Conservation (phyloP, 1,140 invertebrate species). For the Ephestia elutella region DNA sequence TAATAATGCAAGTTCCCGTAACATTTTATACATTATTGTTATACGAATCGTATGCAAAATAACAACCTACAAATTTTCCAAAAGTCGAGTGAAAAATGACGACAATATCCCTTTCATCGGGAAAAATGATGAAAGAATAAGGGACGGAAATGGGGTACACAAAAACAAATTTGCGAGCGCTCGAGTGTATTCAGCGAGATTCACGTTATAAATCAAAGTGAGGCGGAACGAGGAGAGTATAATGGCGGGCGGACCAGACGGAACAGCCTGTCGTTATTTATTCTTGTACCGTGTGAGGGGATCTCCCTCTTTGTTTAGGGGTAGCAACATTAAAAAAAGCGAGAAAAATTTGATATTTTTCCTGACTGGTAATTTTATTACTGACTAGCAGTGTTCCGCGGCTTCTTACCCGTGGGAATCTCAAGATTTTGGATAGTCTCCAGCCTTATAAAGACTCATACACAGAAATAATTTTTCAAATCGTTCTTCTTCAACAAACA, state of each 20-base stretch:
- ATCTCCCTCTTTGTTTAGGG: background rate
- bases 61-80: too few relatives aligned
- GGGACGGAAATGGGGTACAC: slow-evolving; percentile 9
- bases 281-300: background rate
- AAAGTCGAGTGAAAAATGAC: slow-evolving; percentile 6
- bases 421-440: too few relatives aligned
- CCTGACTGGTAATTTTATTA: too few relatives aligned
- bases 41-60: too few relatives aligned
- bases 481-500: too few relatives aligned
- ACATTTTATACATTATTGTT: too few relatives aligned
- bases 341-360: too few relatives aligned
- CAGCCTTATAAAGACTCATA: too few relatives aligned
- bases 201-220: slow-evolving; percentile 14
- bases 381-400: too few relatives aligned
- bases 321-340: background rate
- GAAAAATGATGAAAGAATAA: slow-evolving; percentile 9
- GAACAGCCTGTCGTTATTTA: slow-evolving; percentile 4
- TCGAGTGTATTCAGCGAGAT: slow-evolving; percentile 7
- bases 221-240: slow-evolving; percentile 2
- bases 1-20: too few relatives aligned
- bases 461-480: too few relatives aligned
- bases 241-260: slow-evolving; percentile 11
- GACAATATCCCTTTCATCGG: slow-evolving; percentile 7
- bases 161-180: slow-evolving; percentile 16
- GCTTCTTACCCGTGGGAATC: too few relatives aligned